phyloP scores from a whole-genome alignment of 2,888 invertebrate genomes.

The Chaetogeoica ovagalla region DNA sequence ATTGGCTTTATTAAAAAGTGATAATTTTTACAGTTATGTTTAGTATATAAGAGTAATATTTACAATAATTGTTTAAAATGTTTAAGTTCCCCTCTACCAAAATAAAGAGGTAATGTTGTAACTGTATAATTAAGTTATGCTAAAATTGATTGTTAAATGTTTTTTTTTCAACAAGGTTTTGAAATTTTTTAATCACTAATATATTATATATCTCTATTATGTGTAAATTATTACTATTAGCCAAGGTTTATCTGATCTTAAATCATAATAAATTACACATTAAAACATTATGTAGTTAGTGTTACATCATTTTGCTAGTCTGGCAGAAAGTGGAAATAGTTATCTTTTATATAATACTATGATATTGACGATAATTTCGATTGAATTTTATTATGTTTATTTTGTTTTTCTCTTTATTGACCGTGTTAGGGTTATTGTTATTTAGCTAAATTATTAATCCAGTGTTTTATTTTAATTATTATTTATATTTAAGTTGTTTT shows the following conservation, averaged over 20 bases:
- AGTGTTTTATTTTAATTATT: constrained; percentile 49
- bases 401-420: constrained; percentile 39
- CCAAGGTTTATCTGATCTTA: constrained; percentile 37
- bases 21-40: constrained; percentile 22
- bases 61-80: constrained; percentile 35
- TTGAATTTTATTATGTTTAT: constrained; percentile 30
- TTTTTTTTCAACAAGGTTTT: constrained; percentile 29
- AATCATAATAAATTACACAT: constrained; percentile 6
- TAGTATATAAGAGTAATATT: constrained; percentile 26
- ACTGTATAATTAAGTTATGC: constrained; percentile 44
- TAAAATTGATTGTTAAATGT: constrained; percentile 31
- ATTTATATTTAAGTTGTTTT: constrained; percentile 39
- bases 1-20: constrained; percentile 35
- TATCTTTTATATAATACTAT: constrained; percentile 37
- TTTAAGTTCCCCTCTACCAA: background rate
- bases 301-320: constrained; percentile 16
- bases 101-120: constrained; percentile 21
- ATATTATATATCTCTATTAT: constrained; percentile 21
- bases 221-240: constrained; percentile 21
- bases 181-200: constrained; percentile 18
- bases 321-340: constrained; percentile 27
- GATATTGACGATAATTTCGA: constrained; percentile 40
- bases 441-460: constrained; percentile 49
- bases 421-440: constrained; percentile 43
- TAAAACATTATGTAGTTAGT: constrained; percentile 1